Conservation (phyloP, 2,113 vertebrate species). For the Tragulus kanchil region DNA sequence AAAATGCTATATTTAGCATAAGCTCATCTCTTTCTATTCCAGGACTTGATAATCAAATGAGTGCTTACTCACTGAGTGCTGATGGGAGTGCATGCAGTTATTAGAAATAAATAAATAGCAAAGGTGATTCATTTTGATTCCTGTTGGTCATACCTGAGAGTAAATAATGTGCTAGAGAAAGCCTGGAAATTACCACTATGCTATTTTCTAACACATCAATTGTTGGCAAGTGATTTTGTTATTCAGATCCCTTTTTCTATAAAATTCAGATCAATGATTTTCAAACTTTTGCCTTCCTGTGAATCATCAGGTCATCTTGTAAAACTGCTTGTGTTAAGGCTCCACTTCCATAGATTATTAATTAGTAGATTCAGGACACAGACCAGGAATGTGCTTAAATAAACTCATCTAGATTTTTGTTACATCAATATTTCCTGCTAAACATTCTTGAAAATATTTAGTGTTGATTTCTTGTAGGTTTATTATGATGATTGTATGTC, state of each 20-base stretch:
- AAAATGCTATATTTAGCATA: too few species aligned
- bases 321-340: neutral
- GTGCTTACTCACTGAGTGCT: too few species aligned
- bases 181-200: neutral
- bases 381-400: neutral
- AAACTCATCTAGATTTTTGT: neutral
- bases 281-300: neutral
- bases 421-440: neutral
- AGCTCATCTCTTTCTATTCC: neutral
- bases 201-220: neutral
- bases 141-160: neutral
- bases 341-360: neutral
- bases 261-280: neutral
- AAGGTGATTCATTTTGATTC: neutral
- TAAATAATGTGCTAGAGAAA: neutral
- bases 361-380: neutral
- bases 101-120: neutral
- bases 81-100: neutral
- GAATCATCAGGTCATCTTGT: neutral
- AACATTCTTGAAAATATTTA: neutral
- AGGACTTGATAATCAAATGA: too few species aligned
- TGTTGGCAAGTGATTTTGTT: neutral
- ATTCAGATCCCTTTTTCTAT: neutral
- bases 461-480: neutral
- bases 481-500: neutral